These are phyloP conservation scores for Phania funesta DNA, from an alignment of 2,888 invertebrate species.

Conservation along the genomic window DNA sequence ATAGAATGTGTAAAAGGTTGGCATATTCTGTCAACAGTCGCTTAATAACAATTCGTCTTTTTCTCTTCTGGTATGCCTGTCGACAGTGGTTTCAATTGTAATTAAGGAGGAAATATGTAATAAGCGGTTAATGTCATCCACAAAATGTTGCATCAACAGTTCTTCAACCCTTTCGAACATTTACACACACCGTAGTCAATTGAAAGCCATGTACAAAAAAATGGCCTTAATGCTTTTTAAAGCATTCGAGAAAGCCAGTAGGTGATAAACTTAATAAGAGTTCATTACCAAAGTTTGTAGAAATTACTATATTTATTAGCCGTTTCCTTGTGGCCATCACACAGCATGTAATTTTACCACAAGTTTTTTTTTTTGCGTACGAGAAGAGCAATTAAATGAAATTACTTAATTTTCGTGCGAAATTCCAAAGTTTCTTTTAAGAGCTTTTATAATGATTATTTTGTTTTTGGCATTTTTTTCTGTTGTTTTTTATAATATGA, in stretches of 20 bases:
- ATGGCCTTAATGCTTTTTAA: not conserved
- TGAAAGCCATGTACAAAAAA: not conserved
- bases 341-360: not conserved
- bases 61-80: too few species aligned
- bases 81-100: too few species aligned
- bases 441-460: not conserved
- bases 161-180: not conserved
- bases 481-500: conserved; percentile 39
- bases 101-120: too few species aligned
- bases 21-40: too few species aligned
- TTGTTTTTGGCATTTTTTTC: not conserved
- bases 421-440: not conserved
- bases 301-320: conserved; percentile 40
- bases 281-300: not conserved
- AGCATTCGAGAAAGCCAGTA: conserved; percentile 1
- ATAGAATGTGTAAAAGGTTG: too few species aligned
- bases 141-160: too few species aligned
- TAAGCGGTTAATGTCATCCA: too few species aligned
- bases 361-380: not conserved
- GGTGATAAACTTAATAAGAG: conserved; percentile 39
- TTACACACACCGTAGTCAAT: conserved; percentile 1
- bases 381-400: conserved; percentile 24
- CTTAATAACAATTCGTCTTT: too few species aligned
- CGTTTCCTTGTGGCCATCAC: not conserved
- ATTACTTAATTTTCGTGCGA: conserved; percentile 30